phyloP scores from a whole-genome alignment of 1,140 invertebrate species.

The Zaprionus capensis region DNA sequence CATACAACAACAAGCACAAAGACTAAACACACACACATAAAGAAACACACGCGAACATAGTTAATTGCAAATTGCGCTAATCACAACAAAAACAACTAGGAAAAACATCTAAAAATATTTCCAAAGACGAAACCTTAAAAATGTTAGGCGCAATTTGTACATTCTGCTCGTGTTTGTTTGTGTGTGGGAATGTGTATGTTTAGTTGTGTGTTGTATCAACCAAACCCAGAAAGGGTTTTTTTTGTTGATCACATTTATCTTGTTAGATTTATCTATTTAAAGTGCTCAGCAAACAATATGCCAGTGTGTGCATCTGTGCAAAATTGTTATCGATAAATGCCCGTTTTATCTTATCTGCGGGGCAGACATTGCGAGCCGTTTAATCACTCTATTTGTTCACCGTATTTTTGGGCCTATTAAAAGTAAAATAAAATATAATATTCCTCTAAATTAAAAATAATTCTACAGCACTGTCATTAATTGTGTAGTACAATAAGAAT shows the following conservation, averaged over 20 bases:
- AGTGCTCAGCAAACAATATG: constrained; percentile 5
- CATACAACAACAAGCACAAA: constrained; percentile 11
- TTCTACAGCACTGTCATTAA: no score
- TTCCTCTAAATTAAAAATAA: no score
- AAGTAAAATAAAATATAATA: no score
- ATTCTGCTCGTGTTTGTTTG: constrained; percentile 6
- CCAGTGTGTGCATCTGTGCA: constrained; percentile 14
- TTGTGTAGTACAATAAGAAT: no score
- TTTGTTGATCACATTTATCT: constrained; percentile 30
- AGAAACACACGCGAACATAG: constrained; percentile 11
- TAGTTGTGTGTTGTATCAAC: background rate
- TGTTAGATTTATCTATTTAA: constrained; percentile 12
- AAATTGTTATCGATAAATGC: constrained; percentile 35
- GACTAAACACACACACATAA: constrained; percentile 27
- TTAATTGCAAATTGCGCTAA: constrained; percentile 59
- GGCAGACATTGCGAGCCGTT: background rate
- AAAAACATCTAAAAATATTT: constrained; percentile 70
- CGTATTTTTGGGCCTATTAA: background rate
- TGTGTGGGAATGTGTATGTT: background rate
- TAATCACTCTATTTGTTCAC: constrained; percentile 19
- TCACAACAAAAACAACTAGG: constrained; percentile 35
- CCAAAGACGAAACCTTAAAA: constrained; percentile 68
- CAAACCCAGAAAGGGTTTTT: constrained; percentile 23
- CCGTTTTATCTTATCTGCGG: constrained; percentile 39
- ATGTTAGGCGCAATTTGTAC: constrained; percentile 70